A percentile compares a stretch with the other conserved stretches of the same genome.
These are phyloP conservation scores for Tachina lurida DNA, from an alignment of 2,888 invertebrate genomes.

Conservation along the genomic window DNA sequence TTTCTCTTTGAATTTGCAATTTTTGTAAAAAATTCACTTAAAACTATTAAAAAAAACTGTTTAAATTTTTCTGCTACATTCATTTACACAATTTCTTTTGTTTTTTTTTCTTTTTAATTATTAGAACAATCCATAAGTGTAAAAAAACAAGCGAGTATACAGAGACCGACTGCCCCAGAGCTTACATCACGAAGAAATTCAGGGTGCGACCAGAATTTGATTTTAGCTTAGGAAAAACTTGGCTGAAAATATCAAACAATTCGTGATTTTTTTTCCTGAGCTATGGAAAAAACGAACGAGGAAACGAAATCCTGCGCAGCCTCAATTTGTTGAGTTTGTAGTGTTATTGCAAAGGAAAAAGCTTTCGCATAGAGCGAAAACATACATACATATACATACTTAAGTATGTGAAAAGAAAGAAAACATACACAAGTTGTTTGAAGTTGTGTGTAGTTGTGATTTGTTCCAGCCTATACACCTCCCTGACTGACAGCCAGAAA, in stretches of 20 bases:
- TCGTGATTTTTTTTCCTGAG: slow-evolving; percentile 44
- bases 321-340: slow-evolving; percentile 14
- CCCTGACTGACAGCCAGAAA: slow-evolving; percentile 20
- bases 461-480: slow-evolving; percentile 16
- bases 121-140: slow-evolving; percentile 74
- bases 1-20: slow-evolving; percentile 5
- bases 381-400: no score
- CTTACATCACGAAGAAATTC: slow-evolving; percentile 82
- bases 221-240: slow-evolving; percentile 64
- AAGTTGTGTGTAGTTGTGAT: slow-evolving; percentile 35
- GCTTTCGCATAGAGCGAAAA: slow-evolving; percentile 41
- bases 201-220: slow-evolving; percentile 79
- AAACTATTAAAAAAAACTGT: slow-evolving; percentile 54
- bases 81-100: slow-evolving; percentile 70
- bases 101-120: slow-evolving; percentile 64
- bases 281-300: slow-evolving; percentile 62
- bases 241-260: slow-evolving; percentile 47
- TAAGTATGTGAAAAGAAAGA: neutral
- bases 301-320: slow-evolving; percentile 65
- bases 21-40: slow-evolving; percentile 62
- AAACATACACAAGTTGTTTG: slow-evolving; percentile 46
- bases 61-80: slow-evolving; percentile 41
- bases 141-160: slow-evolving; percentile 78
- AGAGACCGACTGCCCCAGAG: slow-evolving; percentile 81
- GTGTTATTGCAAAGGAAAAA: slow-evolving; percentile 23